These are phyloP conservation scores for Orthosia incerta DNA, from an alignment of 2,888 invertebrate genomes.

Conservation along the genomic window DNA sequence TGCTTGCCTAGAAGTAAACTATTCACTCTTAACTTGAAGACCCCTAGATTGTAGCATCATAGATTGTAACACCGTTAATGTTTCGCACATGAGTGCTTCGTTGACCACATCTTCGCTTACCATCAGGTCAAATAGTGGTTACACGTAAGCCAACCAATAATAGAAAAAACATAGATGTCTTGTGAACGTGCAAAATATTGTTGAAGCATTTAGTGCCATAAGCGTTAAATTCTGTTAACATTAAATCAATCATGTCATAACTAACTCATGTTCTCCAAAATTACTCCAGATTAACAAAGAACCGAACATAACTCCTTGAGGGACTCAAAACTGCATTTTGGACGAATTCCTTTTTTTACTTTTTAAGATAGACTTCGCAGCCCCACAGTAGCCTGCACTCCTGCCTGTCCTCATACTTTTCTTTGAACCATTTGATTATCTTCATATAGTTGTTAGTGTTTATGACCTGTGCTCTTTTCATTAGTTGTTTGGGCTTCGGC, in stretches of 20 bases:
- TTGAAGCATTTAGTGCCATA: neutral
- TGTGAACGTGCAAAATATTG: conserved; percentile 2
- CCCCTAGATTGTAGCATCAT: no score
- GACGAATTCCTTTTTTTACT: neutral
- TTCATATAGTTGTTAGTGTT: conserved; percentile 88
- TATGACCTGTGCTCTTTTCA: conserved; percentile 74
- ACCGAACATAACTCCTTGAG: conserved; percentile 1
- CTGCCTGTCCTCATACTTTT: conserved; percentile 86
- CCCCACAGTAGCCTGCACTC: conserved; percentile 82
- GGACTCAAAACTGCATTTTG: conserved; percentile 21
- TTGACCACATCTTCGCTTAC: no score
- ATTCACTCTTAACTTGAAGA: no score
- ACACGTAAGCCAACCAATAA: no score
- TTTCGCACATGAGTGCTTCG: no score
- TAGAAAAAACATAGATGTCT: neutral
- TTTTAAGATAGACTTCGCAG: conserved; percentile 38
- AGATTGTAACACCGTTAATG: no score
- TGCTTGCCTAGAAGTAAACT: no score
- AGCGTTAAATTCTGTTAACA: neutral
- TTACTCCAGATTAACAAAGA: neutral
- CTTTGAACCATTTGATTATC: conserved; percentile 85
- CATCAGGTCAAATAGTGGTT: no score
- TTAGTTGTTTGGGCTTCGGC: conserved; percentile 73
- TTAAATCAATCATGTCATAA: neutral
- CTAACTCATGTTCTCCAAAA: neutral